A percentile compares a stretch with the other conserved stretches of the same genome.
Conservation (phyloP, 2,888 invertebrate species). For the Ceratothoa steindachneri region DNA sequence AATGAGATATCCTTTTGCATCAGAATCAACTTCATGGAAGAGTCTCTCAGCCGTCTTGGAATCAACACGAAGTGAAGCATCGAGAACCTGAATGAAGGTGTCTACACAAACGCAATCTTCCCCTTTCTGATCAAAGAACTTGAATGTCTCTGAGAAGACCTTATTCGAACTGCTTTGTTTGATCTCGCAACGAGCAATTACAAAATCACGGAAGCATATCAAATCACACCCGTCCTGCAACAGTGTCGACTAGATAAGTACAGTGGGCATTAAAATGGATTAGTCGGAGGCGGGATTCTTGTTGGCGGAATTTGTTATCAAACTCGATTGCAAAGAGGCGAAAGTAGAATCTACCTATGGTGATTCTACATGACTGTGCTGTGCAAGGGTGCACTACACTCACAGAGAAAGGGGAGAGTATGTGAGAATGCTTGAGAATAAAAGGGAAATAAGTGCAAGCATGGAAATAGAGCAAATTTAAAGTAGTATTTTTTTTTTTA, state of each 20-base stretch:
- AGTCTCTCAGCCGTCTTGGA: neutral
- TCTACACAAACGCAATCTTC: neutral
- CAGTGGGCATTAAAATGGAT: too few relatives aligned
- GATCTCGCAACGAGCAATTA: neutral
- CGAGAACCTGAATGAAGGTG: neutral
- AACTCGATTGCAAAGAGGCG: neutral
- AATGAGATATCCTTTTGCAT: neutral
- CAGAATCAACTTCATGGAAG: neutral
- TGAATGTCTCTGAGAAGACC: neutral
- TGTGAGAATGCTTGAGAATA: too few relatives aligned
- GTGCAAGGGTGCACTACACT: too few relatives aligned
- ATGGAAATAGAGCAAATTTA: too few relatives aligned
- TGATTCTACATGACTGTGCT: too few relatives aligned
- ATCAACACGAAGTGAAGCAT: neutral
- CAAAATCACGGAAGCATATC: neutral
- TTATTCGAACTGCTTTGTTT: neutral
- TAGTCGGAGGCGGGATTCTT: too few relatives aligned
- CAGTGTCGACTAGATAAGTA: too few relatives aligned
- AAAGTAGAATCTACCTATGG: neutral
- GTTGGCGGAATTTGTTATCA: too few relatives aligned
- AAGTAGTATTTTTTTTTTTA: too few relatives aligned
- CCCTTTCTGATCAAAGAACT: neutral
- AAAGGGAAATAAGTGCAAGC: too few relatives aligned
- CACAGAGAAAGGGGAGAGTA: too few relatives aligned
- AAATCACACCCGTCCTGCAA: neutral